Conservation (phyloP, 2,888 invertebrate species). For the Omphaloscelis lunosa region DNA sequence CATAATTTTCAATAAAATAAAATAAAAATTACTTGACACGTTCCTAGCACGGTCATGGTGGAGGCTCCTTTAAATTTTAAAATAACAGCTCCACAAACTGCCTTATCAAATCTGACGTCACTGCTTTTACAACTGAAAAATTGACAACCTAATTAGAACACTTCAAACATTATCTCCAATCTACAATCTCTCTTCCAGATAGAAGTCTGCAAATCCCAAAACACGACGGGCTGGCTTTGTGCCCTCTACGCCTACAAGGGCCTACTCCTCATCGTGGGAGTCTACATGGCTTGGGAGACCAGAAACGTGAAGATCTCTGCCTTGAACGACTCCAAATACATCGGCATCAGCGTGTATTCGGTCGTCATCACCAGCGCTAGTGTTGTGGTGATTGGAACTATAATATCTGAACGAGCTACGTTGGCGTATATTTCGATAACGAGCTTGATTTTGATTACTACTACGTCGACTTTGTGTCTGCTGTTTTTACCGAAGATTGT, state of each 20-base stretch:
- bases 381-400: conserved; percentile 96
- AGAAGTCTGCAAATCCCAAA: conserved; percentile 96
- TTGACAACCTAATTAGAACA: too few relatives aligned
- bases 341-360: conserved; percentile 97
- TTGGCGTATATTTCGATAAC: conserved; percentile 95
- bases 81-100: too few relatives aligned
- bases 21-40: too few relatives aligned
- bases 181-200: conserved; percentile 91
- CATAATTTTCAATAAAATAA: too few relatives aligned
- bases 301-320: conserved; percentile 97
- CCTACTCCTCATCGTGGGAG: conserved; percentile 95
- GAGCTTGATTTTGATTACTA: conserved; percentile 95
- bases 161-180: background rate
- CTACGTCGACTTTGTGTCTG: conserved; percentile 96
- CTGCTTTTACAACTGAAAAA: too few relatives aligned
- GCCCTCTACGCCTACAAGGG: conserved; percentile 97
- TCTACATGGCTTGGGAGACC: conserved; percentile 99
- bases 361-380: conserved; percentile 97
- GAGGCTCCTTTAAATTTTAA: too few relatives aligned
- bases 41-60: too few relatives aligned
- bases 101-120: too few relatives aligned
- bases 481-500: conserved; percentile 96
- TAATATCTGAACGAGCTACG: conserved; percentile 95
- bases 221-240: conserved; percentile 97
- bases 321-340: conserved; percentile 98